Base-by-base conservation (phyloP, 2,113 vertebrate species). In the Gopherus flavomarginatus region DNA sequence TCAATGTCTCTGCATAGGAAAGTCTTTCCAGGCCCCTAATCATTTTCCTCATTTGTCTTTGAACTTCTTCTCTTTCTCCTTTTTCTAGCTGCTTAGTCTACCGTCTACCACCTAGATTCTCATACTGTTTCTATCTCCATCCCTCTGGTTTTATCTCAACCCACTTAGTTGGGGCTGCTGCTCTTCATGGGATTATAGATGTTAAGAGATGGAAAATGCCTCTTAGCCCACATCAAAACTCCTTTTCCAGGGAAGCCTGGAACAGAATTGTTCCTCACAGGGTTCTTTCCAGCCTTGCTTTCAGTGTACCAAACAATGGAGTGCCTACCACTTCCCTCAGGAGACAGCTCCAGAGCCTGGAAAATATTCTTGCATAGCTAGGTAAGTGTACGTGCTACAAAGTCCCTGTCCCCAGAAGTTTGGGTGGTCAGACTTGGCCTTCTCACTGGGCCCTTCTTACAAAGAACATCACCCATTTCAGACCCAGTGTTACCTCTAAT, bases 21-120 rank as follows among this genome's bases (percentile, higher is more conserved):
- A 92, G 92, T 79, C 93, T 89, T 95, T 22, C 77, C 52, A 52
- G 83, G 49, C 56, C 62, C 90, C 56, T 93, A 83, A 93, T 95
- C 59, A 81, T 79, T 77, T 77, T 86, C 42, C 50, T 86, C 31
- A 35, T 35, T 69, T 69, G 35, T n/a, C 83, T 82, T 77, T 49
- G 65, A 95, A 88, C 88, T 88, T 44, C 91, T 81, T 19, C 26
- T 0, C 0, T 87, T 92, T 82, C 42, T 26, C 24, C 54, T 56
- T 56, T 53, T 65, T 65, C 31, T 69, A 69, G 9, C 8, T n/a
- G 8, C 65, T n/a, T n/a, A 59, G 29, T 44, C 44, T 16, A 65
- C 31, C 14, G 22, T 75, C 59, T 82, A 2, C 85, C 88, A 91
- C 53, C 47, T n/a, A 26, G 83, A 65, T 57, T 53, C 77, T 82